Evolutionary conservation across 64 coral and sea anemone genomes (phyloP).

Genomic region (Orbicella faveolata): DNA sequence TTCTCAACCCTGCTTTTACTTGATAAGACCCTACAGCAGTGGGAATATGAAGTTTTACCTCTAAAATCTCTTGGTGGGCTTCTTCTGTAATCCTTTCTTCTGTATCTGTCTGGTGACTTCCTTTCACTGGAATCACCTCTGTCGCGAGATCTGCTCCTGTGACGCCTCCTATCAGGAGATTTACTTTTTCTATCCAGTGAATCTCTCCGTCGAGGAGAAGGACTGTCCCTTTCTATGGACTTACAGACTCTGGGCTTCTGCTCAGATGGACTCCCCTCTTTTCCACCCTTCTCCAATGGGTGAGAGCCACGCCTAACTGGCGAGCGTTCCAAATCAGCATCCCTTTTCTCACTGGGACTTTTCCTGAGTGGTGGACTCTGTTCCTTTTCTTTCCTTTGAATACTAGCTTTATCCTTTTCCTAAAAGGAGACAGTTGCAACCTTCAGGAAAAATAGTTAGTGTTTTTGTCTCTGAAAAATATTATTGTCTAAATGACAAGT

Average conservation of each 20-base stretch:
- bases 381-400: not conserved
- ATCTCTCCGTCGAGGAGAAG: slow-evolving; percentile 5
- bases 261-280: not conserved
- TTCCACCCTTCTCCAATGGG: not conserved
- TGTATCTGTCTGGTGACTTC: slow-evolving; percentile 13
- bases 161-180: slow-evolving; percentile 13
- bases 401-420: slow-evolving; percentile 7
- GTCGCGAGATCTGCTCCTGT: slow-evolving; percentile 8
- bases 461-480: not conserved
- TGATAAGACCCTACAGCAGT: no score
- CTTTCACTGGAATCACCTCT: not conserved
- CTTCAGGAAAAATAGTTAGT: slow-evolving; percentile 43
- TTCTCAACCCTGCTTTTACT: no score
- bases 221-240: slow-evolving; percentile 20
- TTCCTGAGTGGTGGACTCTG: not conserved
- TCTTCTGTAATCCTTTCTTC: slow-evolving; percentile 23
- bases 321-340: not conserved
- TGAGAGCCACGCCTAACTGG: not conserved
- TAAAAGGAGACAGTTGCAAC: slow-evolving; percentile 12
- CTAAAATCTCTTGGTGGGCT: slow-evolving; percentile 33
- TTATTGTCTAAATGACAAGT: no score
- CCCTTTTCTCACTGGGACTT: not conserved
- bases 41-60: not conserved
- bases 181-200: slow-evolving; percentile 13
- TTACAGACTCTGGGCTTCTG: not conserved